These are phyloP conservation scores for Platygyra sinensis DNA, from an alignment of 64 coral and sea anemone genomes.

Conservation along the genomic window DNA sequence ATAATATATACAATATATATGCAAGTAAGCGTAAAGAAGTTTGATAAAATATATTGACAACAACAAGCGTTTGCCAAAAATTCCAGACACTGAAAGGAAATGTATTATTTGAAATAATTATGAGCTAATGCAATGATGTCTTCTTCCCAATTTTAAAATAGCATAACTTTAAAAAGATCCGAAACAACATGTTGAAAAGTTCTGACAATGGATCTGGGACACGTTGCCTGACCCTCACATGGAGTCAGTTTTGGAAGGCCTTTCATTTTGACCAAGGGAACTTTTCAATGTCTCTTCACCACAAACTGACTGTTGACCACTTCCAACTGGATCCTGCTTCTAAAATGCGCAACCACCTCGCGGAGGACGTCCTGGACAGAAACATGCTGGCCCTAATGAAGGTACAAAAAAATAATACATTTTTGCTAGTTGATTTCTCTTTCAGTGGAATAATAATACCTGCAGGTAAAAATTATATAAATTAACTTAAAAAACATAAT, in stretches of 20 bases:
- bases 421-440: too few species aligned
- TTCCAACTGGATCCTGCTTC: neutral
- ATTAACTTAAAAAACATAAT: too few species aligned
- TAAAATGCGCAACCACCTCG: conserved; percentile 21
- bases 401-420: neutral
- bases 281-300: neutral
- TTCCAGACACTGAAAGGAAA: too few species aligned
- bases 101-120: too few species aligned
- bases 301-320: conserved; percentile 19
- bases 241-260: conserved; percentile 4
- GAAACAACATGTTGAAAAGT: conserved; percentile 27
- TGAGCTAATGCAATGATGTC: too few species aligned
- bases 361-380: neutral
- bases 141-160: neutral
- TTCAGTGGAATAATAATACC: too few species aligned
- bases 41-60: too few species aligned
- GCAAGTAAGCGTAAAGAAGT: too few species aligned
- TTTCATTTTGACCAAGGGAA: conserved; percentile 19
- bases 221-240: neutral
- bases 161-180: conserved; percentile 22
- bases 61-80: too few species aligned
- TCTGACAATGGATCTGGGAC: neutral
- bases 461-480: too few species aligned
- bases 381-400: conserved; percentile 15
- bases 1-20: too few species aligned